phyloP scores from a whole-genome alignment of 37 sponge, comb jelly and placozoan species.

The Hormiphora californensis region DNA sequence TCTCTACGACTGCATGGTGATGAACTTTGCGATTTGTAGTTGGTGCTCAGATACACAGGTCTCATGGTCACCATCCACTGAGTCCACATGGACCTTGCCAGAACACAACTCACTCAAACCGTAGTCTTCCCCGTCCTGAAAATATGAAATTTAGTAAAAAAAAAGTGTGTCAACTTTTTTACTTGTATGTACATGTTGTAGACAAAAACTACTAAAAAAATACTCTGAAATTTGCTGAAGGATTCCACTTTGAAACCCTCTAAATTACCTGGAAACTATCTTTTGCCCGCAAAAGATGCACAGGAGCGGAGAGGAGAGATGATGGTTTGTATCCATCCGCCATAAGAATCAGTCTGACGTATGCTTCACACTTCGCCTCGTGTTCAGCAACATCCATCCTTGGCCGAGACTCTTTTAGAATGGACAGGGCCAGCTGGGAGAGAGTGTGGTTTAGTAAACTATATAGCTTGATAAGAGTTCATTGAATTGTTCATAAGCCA shows the following conservation, averaged over 20 bases:
- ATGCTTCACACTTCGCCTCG: neutral
- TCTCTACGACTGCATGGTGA: too few species aligned
- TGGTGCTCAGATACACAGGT: neutral
- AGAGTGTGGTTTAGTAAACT: too few species aligned
- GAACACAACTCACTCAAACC: neutral
- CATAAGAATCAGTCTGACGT: neutral
- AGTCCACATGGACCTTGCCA: neutral
- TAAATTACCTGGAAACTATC: conserved; percentile 16
- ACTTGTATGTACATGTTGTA: too few species aligned
- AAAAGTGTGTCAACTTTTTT: too few species aligned
- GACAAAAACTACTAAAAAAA: too few species aligned
- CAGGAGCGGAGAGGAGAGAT: neutral
- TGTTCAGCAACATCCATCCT: neutral
- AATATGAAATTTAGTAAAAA: too few species aligned
- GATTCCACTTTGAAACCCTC: too few species aligned
- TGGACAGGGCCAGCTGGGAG: neutral
- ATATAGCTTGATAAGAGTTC: too few species aligned
- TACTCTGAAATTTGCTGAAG: too few species aligned
- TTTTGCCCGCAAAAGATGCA: conserved; percentile 11
- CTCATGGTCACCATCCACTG: conserved; percentile 19
- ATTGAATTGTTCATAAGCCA: too few species aligned
- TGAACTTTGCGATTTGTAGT: neutral
- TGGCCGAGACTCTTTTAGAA: neutral
- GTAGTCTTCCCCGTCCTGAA: conserved; percentile 43
- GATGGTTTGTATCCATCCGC: neutral